Conservation (phyloP, 2,113 vertebrate genomes). For the Pleuronectes platessa region DNA sequence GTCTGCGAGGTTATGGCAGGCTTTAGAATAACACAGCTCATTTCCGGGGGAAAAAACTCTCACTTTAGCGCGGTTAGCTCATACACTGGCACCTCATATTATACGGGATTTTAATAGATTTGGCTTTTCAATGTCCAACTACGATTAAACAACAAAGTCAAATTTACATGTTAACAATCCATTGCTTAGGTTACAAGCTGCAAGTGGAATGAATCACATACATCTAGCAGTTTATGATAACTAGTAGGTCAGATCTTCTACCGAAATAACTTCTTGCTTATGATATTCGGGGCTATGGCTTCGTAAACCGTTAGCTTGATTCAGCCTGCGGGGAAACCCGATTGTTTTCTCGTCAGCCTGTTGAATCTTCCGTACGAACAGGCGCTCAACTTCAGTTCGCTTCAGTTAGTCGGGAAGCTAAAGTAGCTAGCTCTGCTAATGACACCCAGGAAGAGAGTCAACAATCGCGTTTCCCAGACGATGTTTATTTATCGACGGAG, state of each 20-base stretch:
- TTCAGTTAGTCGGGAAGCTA: background rate
- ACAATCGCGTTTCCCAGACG: background rate
- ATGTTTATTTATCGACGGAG: background rate
- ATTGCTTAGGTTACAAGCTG: background rate
- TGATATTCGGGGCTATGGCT: background rate
- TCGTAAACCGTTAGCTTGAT: background rate
- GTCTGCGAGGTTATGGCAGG: too few relatives aligned
- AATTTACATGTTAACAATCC: background rate
- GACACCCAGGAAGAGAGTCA: too few relatives aligned
- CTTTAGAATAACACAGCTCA: background rate
- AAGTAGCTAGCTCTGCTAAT: too few relatives aligned
- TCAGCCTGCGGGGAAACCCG: background rate
- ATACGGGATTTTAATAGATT: too few relatives aligned
- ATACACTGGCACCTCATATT: too few relatives aligned
- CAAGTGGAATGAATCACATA: too few relatives aligned
- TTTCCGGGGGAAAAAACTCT: background rate
- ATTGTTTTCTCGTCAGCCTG: background rate
- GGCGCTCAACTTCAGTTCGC: background rate
- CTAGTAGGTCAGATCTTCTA: too few relatives aligned
- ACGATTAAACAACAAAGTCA: background rate
- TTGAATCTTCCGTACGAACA: background rate
- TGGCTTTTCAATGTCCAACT: too few relatives aligned
- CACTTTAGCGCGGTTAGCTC: background rate
- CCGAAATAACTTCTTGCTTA: background rate
- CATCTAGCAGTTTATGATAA: too few relatives aligned